phyloP scores from a whole-genome alignment of 2,797 vertebrate genomes.

The Myotis myotis region DNA sequence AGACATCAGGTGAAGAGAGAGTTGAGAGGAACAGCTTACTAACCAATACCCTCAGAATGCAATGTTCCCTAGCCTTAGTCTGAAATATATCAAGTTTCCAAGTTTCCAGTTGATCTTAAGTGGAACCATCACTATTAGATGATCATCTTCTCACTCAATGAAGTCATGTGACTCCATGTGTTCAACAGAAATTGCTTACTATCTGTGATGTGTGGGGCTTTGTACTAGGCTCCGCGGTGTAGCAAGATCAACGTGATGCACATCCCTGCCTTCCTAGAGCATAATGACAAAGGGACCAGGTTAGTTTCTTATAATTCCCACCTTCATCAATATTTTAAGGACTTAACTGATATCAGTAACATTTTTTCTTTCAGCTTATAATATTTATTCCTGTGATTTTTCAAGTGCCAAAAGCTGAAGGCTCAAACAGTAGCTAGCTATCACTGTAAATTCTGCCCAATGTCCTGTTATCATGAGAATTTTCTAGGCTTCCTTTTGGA shows the following conservation, averaged over 20 bases:
- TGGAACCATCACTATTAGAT: neutral
- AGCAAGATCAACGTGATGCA: neutral
- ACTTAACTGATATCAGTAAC: neutral
- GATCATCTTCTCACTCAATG: neutral
- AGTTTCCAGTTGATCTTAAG: neutral
- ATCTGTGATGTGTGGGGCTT: neutral
- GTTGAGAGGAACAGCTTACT: neutral
- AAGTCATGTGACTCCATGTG: neutral
- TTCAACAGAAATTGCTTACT: neutral
- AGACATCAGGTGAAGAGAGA: neutral
- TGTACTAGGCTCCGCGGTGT: neutral
- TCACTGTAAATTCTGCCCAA: neutral
- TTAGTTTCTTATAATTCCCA: neutral
- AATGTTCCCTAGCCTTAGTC: neutral
- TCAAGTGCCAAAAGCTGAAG: neutral
- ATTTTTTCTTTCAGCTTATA: neutral
- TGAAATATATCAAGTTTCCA: neutral
- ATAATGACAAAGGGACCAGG: neutral
- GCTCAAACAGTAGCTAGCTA: neutral
- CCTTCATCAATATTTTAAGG: neutral
- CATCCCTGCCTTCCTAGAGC: neutral
- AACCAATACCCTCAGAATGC: neutral
- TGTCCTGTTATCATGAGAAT: neutral
- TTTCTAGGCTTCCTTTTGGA: constrained; percentile 19
- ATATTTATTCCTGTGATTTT: neutral